A percentile compares a stretch with the other conserved stretches of the same genome.
phyloP scores from a whole-genome alignment of 2,797 vertebrate genomes.

The Neopelma chrysocephalum region DNA sequence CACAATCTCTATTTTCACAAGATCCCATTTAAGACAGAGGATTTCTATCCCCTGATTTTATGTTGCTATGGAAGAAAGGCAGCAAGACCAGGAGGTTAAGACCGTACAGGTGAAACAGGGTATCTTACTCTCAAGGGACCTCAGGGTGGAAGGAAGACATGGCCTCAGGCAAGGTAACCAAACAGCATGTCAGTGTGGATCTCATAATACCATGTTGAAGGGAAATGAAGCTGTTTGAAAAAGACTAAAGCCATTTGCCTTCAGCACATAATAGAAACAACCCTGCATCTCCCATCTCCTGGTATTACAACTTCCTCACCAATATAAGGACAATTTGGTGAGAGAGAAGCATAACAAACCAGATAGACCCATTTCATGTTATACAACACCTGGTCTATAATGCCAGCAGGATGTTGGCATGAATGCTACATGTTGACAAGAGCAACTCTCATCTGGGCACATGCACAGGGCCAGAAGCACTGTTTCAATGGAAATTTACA shows the following conservation, averaged over 20 bases:
- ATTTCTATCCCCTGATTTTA: neutral
- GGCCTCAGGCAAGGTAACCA: neutral
- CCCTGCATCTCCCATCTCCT: neutral
- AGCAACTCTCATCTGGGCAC: neutral
- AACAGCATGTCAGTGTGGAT: neutral
- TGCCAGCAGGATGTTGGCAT: rapidly evolving
- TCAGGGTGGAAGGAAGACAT: neutral
- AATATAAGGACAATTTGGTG: neutral
- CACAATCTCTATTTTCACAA: neutral
- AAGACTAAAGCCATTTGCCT: neutral
- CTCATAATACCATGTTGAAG: rapidly evolving
- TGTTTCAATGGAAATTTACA: neutral
- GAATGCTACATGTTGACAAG: neutral
- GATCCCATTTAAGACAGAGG: neutral
- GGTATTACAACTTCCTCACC: neutral
- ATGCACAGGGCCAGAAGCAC: neutral
- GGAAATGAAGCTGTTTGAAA: neutral
- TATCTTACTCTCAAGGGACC: neutral
- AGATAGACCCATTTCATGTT: neutral
- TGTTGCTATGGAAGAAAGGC: neutral
- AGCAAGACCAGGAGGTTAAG: neutral
- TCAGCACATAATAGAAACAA: neutral
- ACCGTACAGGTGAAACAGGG: neutral
- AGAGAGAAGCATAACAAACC: neutral
- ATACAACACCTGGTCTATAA: neutral